These are phyloP conservation scores for Chauna torquata DNA, from an alignment of 2,113 vertebrate species.

Conservation along the genomic window DNA sequence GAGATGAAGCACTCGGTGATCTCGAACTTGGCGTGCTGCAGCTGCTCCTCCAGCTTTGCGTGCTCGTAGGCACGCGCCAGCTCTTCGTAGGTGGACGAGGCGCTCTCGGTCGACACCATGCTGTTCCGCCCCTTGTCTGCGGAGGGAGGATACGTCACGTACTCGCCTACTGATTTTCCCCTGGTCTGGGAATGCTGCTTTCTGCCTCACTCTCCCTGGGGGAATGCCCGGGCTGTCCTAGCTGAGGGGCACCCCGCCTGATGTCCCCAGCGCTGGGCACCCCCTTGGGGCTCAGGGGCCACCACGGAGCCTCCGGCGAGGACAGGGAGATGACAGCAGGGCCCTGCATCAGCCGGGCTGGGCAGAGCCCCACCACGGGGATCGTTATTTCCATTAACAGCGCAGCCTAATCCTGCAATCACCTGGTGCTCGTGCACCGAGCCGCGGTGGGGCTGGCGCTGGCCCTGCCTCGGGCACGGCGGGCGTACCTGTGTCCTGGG, in stretches of 20 bases:
- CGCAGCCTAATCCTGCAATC: no score
- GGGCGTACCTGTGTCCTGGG: slow-evolving; percentile 92
- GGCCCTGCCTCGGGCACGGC: no score
- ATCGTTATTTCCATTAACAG: no score
- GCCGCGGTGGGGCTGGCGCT: no score
- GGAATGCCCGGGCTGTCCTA: background rate
- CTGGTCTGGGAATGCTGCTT: accelerated
- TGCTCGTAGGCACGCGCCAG: slow-evolving; percentile 93
- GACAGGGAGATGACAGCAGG: background rate
- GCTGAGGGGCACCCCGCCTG: accelerated
- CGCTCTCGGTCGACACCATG: slow-evolving; percentile 97
- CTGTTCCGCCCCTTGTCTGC: slow-evolving; percentile 97
- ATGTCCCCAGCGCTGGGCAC: background rate
- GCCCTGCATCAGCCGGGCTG: background rate
- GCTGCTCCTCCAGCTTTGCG: slow-evolving; percentile 94
- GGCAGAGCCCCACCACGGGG: background rate
- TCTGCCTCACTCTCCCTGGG: accelerated
- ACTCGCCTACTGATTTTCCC: accelerated
- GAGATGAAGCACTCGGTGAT: slow-evolving; percentile 98
- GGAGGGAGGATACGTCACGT: background rate
- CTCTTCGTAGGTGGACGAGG: slow-evolving; percentile 95
- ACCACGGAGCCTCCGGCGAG: background rate
- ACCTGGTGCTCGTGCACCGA: no score
- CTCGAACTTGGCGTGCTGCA: slow-evolving; percentile 96
- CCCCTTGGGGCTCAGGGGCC: background rate